Base-by-base conservation (phyloP, 1,140 invertebrate species). In the Choristoneura fumiferana region DNA sequence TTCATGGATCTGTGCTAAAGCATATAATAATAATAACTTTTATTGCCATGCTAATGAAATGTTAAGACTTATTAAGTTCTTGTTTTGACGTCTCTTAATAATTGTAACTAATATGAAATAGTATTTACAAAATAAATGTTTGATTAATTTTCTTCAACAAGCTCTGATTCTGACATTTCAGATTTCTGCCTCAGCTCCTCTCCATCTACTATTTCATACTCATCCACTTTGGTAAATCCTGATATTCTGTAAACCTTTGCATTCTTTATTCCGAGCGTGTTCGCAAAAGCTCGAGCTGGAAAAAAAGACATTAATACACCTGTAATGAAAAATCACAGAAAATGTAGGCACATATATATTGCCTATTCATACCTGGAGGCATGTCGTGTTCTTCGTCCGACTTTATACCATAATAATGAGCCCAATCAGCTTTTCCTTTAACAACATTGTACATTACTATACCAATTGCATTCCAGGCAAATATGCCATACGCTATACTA, bases 381-480 rank as follows among this genome's bases (percentile, higher is more conserved):
- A 91, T 67, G 4, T 80, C 57, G 33, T 81, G 61, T 57, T 93
- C 92, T 71, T 91, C 91, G 35, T 93, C 91, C 18, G 88, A 72
- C 77, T 93, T 92, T 8, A 92, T 75, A 22, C 93, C 93, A 78
- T 92, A 90, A 65, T 91, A 91, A 63, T 91, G 85, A 4, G 92
- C 92, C 93, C 92, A 93, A 76, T 94, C 92, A 1, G 77, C 84
- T 70, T 91, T 92, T 0, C 93, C 93, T 35, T 86, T 87, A 53
- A 82, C 92, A 8, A 89, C 73, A 71, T 82, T 89, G 63, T 92
- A 93, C 22, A 88, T 56, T 4, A 94, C 90, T 15, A 92, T 69
- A 8, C 92, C 92, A 68, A 94, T 92, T 0, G 92, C 91, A 84
- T 94, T 92, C 92, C 92, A 93, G 9, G 92, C 91, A 9, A 93